A percentile compares a stretch with the other conserved stretches of the same genome.
These are phyloP conservation scores for Anticlea derivata DNA, from an alignment of 2,888 invertebrate species.

Conservation along the genomic window DNA sequence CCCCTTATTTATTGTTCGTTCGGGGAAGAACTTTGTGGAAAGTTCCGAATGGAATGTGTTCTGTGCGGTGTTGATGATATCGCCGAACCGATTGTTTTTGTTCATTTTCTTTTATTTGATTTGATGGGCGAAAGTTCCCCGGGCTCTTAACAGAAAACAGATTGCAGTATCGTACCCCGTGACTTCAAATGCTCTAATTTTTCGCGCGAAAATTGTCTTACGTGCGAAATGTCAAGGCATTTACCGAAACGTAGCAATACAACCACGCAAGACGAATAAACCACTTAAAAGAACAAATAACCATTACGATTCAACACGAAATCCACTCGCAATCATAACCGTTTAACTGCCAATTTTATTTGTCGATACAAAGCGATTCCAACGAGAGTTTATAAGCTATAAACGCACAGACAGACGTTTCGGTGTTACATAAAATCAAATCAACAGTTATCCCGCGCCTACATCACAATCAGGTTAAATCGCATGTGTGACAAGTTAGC, in stretches of 20 bases:
- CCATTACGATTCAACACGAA: constrained; percentile 61
- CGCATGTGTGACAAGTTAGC: constrained; percentile 82
- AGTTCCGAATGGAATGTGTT: constrained; percentile 76
- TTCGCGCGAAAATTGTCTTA: neutral
- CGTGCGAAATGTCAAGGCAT: neutral
- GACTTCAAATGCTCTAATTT: constrained; percentile 3
- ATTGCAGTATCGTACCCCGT: constrained; percentile 8
- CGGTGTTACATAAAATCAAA: constrained; percentile 83
- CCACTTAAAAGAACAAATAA: constrained; percentile 46
- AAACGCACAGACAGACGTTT: constrained; percentile 81
- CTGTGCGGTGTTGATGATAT: constrained; percentile 68
- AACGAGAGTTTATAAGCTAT: constrained; percentile 81
- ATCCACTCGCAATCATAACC: constrained; percentile 72
- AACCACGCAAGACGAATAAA: constrained; percentile 40
- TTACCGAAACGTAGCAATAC: constrained; percentile 15
- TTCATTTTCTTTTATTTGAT: constrained; percentile 55
- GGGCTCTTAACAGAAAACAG: constrained; percentile 19
- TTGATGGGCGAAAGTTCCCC: constrained; percentile 35
- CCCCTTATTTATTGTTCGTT: constrained; percentile 81
- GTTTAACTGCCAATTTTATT: constrained; percentile 64
- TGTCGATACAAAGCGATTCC: constrained; percentile 73
- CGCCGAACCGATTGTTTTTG: constrained; percentile 56
- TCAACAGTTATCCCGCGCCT: constrained; percentile 83
- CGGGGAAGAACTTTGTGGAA: constrained; percentile 69
- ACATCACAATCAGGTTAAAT: constrained; percentile 83